A percentile compares a stretch with the other conserved stretches of the same genome.
These are phyloP conservation scores for Drosophila sulfurigaster DNA, from an alignment of 1,140 invertebrate genomes.

Conservation along the genomic window DNA sequence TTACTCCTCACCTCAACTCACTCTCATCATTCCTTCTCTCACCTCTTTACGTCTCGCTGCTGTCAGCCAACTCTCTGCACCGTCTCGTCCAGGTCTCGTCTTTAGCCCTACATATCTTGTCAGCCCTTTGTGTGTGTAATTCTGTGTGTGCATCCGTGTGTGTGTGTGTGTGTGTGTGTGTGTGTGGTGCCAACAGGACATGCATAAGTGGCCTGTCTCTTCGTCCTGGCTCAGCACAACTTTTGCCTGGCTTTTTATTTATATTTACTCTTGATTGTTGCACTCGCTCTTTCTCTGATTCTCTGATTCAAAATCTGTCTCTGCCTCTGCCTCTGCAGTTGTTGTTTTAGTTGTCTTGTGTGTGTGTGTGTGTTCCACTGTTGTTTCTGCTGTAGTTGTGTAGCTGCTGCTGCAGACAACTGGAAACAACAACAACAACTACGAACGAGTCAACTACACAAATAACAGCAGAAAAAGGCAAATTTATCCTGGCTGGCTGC, in stretches of 20 bases:
- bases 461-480: conserved; percentile 12
- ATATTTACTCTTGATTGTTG: conserved; percentile 78
- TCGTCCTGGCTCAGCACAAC: conserved; percentile 48
- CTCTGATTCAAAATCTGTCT: neutral
- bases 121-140: conserved; percentile 13
- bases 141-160: neutral
- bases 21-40: neutral
- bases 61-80: neutral
- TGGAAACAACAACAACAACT: conserved; percentile 46
- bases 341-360: conserved; percentile 16
- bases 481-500: conserved; percentile 32
- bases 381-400: conserved; percentile 39
- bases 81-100: conserved; percentile 21
- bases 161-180: conserved; percentile 14
- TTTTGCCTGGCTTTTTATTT: conserved; percentile 67
- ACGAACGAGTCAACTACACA: conserved; percentile 9
- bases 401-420: conserved; percentile 54
- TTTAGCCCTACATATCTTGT: conserved; percentile 48
- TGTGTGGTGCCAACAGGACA: conserved; percentile 67
- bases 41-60: neutral
- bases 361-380: conserved; percentile 1
- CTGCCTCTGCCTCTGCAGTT: conserved; percentile 8
- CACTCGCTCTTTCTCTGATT: conserved; percentile 47
- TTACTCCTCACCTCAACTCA: neutral
- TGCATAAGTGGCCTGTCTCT: conserved; percentile 72